Evolutionary conservation across 2,888 invertebrate species (phyloP).

Genomic region (Melieria omissa): DNA sequence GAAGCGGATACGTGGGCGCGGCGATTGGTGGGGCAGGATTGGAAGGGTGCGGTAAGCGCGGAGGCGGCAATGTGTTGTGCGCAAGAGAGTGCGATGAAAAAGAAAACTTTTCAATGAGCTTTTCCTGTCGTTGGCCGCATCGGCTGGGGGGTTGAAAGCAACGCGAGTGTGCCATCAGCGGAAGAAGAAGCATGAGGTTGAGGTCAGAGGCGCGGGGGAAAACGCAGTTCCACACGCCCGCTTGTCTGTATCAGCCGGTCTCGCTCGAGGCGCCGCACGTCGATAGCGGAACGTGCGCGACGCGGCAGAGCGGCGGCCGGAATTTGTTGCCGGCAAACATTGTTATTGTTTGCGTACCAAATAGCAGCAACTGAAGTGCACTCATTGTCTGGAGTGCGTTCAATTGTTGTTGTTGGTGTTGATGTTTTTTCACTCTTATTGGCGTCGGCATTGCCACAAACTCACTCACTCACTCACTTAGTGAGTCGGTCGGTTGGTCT

Average conservation of each 20-base stretch:
- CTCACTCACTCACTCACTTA: slow-evolving; percentile 1
- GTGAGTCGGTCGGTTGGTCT: slow-evolving; percentile 19
- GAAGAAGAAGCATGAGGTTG: background rate
- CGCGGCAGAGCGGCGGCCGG: no score
- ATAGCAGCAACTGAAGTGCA: slow-evolving; percentile 55
- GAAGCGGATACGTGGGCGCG: background rate
- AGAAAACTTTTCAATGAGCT: slow-evolving; percentile 62
- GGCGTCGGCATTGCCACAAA: background rate
- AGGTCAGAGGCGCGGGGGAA: background rate
- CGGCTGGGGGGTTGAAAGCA: no score
- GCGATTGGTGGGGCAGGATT: background rate
- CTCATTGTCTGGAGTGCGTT: slow-evolving; percentile 43
- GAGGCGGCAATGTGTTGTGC: no score
- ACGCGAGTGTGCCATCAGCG: slow-evolving; percentile 51
- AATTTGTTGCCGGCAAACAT: slow-evolving; percentile 37
- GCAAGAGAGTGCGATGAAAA: slow-evolving; percentile 38
- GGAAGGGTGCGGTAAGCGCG: slow-evolving; percentile 14
- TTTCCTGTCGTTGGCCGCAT: slow-evolving; percentile 52
- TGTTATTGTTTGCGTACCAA: slow-evolving; percentile 60
- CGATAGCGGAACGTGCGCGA: no score
- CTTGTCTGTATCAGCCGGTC: background rate
- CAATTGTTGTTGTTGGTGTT: slow-evolving; percentile 38
- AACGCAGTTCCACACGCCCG: background rate
- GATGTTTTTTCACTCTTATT: no score
- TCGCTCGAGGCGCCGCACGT: no score